These are phyloP conservation scores for Anthopleura sola DNA, from an alignment of 64 coral and sea anemone genomes.

Conservation along the genomic window DNA sequence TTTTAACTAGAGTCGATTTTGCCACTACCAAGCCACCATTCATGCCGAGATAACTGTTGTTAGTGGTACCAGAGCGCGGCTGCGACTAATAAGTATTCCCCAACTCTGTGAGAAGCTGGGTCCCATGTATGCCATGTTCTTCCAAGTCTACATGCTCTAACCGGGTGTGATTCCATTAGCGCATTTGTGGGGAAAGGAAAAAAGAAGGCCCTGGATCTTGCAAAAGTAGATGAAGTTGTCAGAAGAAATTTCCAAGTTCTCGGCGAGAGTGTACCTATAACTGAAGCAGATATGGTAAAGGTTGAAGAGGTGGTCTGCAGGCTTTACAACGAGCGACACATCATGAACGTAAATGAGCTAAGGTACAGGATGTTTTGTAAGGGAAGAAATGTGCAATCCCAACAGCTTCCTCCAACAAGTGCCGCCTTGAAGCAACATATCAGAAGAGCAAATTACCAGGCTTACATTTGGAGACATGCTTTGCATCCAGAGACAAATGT, in stretches of 20 bases:
- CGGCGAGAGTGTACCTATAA: neutral
- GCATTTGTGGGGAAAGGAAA: slow-evolving; percentile 16
- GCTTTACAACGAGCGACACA: slow-evolving; percentile 16
- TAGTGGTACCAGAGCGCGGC: slow-evolving; percentile 13
- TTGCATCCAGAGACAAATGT: slow-evolving; percentile 9
- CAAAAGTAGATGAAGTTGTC: neutral
- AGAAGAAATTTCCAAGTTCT: neutral
- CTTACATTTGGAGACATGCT: neutral
- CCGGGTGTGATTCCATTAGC: slow-evolving; percentile 7
- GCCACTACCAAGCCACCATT: slow-evolving; percentile 22
- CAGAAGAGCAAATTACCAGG: slow-evolving; percentile 34
- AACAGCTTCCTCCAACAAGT: slow-evolving; percentile 6
- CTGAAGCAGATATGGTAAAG: neutral
- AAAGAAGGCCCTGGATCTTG: neutral
- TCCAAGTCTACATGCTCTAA: slow-evolving; percentile 22
- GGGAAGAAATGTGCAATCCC: neutral
- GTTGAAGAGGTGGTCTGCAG: slow-evolving; percentile 17
- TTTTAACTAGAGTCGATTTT: too few relatives aligned
- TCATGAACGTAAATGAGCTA: slow-evolving; percentile 36
- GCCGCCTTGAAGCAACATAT: slow-evolving; percentile 27
- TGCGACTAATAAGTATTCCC: neutral
- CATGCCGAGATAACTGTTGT: slow-evolving; percentile 2
- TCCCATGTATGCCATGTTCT: slow-evolving; percentile 2
- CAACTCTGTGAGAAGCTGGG: neutral
- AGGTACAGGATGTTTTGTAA: slow-evolving; percentile 49